phyloP scores from a whole-genome alignment of 2,113 vertebrate species.

The Solea senegalensis region DNA sequence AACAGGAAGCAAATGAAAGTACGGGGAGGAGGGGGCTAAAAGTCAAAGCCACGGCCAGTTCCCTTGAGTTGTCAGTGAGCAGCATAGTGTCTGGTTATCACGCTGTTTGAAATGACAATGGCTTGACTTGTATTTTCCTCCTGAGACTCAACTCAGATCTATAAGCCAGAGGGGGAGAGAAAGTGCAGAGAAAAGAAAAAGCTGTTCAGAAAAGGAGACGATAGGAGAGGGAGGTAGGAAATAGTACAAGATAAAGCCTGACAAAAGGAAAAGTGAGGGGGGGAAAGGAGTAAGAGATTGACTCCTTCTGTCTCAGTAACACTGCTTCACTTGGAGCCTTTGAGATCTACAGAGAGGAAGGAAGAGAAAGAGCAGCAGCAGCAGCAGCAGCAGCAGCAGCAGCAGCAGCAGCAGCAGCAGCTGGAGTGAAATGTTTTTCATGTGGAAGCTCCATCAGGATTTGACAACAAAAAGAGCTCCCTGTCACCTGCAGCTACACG shows the following conservation, averaged over 20 bases:
- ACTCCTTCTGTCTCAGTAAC: slow-evolving; percentile 62
- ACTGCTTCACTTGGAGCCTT: slow-evolving; percentile 61
- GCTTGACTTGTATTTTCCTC: slow-evolving; percentile 84
- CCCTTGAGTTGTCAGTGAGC: slow-evolving; percentile 77
- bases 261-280: slow-evolving; percentile 41
- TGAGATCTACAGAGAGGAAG: slow-evolving; percentile 66
- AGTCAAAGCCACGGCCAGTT: slow-evolving; percentile 80
- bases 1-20: slow-evolving; percentile 72
- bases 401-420: slow-evolving; percentile 13
- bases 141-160: slow-evolving; percentile 76
- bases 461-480: slow-evolving; percentile 75
- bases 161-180: slow-evolving; percentile 57
- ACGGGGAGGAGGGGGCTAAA: slow-evolving; percentile 71
- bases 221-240: slow-evolving; percentile 41
- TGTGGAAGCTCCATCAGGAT: slow-evolving; percentile 71
- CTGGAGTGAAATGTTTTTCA: slow-evolving; percentile 71
- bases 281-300: slow-evolving; percentile 36
- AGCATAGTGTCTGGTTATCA: slow-evolving; percentile 84
- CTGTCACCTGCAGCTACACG: slow-evolving; percentile 79
- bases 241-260: slow-evolving; percentile 24
- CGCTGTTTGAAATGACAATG: slow-evolving; percentile 86
- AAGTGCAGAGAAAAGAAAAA: slow-evolving; percentile 49
- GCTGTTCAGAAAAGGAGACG: slow-evolving; percentile 56
- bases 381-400: too few relatives aligned
- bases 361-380: slow-evolving; percentile 44